phyloP scores from a whole-genome alignment of 2,113 vertebrate species.

The Hemiscyllium ocellatum region DNA sequence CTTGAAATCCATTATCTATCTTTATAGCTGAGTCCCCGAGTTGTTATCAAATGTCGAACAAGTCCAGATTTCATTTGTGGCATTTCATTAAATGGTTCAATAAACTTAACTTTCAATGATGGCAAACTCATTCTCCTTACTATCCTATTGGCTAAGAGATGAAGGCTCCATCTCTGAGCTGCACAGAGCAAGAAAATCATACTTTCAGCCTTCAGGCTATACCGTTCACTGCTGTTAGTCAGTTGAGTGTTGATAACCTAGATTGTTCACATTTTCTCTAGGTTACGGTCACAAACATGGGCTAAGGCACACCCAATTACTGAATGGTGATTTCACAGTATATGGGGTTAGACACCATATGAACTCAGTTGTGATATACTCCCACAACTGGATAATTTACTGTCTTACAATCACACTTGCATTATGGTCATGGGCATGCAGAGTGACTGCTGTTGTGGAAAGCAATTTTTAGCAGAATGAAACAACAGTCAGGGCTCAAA shows the following conservation, averaged over 20 bases:
- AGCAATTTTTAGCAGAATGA: background rate
- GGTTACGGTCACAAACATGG: background rate
- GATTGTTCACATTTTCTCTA: background rate
- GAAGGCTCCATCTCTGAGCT: background rate
- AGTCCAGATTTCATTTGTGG: background rate
- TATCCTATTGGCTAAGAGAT: background rate
- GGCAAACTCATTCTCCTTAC: background rate
- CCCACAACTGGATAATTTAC: background rate
- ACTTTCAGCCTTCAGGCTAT: background rate
- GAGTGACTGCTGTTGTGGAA: background rate
- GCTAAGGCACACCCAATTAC: background rate
- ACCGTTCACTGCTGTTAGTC: background rate
- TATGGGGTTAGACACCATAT: background rate
- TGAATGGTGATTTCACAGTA: background rate
- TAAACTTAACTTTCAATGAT: background rate
- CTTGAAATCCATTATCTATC: background rate
- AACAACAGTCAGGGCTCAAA: background rate
- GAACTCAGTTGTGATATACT: background rate
- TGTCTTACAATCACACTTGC: background rate
- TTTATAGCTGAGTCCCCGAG: background rate
- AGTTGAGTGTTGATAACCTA: background rate
- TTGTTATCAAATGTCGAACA: constrained; percentile 9
- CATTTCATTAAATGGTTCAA: background rate
- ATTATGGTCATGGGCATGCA: background rate
- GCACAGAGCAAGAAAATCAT: background rate